Conservation (phyloP, 2,888 invertebrate genomes). For the Phasia obesa region DNA sequence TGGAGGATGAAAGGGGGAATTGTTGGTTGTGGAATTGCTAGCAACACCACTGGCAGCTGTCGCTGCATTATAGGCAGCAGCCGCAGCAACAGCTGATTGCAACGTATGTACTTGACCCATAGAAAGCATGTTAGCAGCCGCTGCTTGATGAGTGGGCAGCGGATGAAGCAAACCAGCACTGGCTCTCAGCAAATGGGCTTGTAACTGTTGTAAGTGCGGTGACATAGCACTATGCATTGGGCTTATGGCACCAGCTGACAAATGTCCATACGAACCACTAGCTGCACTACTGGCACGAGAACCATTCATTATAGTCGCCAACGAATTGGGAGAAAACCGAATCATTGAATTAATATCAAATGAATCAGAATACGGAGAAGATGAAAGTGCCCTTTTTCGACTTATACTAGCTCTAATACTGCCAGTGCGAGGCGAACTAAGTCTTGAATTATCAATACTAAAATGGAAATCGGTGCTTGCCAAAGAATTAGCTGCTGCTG, state of each 20-base stretch:
- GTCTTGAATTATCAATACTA: constrained; percentile 89
- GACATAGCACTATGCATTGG: constrained; percentile 87
- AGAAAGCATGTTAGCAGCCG: constrained; percentile 78
- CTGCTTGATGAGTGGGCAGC: constrained; percentile 78
- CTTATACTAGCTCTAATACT: constrained; percentile 86
- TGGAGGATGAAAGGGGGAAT: constrained; percentile 19
- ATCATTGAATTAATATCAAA: constrained; percentile 98
- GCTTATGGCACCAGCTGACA: constrained; percentile 96
- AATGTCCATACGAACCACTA: constrained; percentile 97
- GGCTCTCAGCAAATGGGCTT: constrained; percentile 90
- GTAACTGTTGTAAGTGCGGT: constrained; percentile 88
- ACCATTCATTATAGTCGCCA: constrained; percentile 91
- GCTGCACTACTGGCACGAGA: constrained; percentile 90
- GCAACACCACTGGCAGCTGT: constrained; percentile 29
- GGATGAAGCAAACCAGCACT: constrained; percentile 81
- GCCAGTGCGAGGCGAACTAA: constrained; percentile 81
- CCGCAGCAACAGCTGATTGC: constrained; percentile 66
- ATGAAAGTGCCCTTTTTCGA: constrained; percentile 95
- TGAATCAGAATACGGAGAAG: constrained; percentile 97
- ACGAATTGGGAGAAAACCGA: constrained; percentile 95
- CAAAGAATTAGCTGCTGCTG: constrained; percentile 84
- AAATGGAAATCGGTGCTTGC: constrained; percentile 95
- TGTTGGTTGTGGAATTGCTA: background rate
- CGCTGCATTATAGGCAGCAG: constrained; percentile 58
- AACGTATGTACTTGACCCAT: constrained; percentile 77